phyloP scores from a whole-genome alignment of 2,888 invertebrate species.

The Cheilosia scutellata region DNA sequence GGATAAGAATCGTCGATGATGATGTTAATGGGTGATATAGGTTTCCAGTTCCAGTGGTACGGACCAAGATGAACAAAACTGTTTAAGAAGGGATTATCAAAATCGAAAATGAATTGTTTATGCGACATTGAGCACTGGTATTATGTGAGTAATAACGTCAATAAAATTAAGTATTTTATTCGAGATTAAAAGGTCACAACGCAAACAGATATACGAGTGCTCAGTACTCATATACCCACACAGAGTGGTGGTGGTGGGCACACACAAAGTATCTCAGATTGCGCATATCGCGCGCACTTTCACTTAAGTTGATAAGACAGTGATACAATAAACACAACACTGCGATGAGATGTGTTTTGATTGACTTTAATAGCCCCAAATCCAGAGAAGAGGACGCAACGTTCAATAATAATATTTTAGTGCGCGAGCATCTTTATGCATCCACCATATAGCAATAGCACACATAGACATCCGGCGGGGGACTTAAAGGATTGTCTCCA shows the following conservation, averaged over 20 bases:
- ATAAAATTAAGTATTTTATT: conserved; percentile 72
- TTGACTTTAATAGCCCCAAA: conserved; percentile 66
- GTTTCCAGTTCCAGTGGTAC: conserved; percentile 9
- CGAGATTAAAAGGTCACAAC: conserved; percentile 69
- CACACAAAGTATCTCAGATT: conserved; percentile 39
- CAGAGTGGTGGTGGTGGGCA: background rate
- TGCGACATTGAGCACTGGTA: conserved; percentile 49
- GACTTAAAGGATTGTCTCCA: conserved; percentile 68
- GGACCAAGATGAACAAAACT: conserved; percentile 1
- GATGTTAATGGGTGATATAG: conserved; percentile 43
- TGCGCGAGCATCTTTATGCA: conserved; percentile 14
- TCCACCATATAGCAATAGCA: background rate
- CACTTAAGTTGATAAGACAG: conserved; percentile 61
- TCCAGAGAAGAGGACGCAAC: background rate
- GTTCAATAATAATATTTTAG: conserved; percentile 10
- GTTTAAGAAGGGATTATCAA: conserved; percentile 52
- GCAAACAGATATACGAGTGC: conserved; percentile 6
- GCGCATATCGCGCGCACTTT: conserved; percentile 64
- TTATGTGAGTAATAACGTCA: conserved; percentile 59
- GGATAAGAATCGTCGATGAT: conserved; percentile 61
- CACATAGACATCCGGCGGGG: conserved; percentile 3
- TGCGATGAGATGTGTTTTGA: conserved; percentile 61
- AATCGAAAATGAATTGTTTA: conserved; percentile 69
- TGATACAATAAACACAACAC: conserved; percentile 34
- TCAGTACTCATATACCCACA: background rate